A percentile compares a stretch with the other conserved stretches of the same genome.
Evolutionary conservation across 2,888 invertebrate genomes (phyloP).

Genomic region (Pycnomerus fuliginosus): DNA sequence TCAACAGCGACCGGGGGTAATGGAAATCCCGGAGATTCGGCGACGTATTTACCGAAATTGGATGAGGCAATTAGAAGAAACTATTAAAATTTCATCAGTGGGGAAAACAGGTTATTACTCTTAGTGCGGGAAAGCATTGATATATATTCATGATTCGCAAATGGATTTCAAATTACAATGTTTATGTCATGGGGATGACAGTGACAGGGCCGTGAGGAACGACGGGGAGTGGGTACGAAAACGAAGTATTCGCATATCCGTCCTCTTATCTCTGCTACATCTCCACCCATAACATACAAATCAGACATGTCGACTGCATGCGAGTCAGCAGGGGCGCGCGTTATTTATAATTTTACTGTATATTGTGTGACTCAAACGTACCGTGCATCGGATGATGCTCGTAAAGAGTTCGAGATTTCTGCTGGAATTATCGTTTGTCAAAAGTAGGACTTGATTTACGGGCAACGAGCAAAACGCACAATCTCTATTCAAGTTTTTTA

Average conservation of each 20-base stretch:
- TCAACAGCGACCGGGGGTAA: no score
- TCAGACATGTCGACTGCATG: slow-evolving; percentile 39
- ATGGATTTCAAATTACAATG: slow-evolving; percentile 25
- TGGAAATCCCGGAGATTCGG: no score
- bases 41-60: no score
- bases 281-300: slow-evolving; percentile 38
- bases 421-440: no score
- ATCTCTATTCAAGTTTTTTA: no score
- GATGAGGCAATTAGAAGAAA: no score
- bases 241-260: slow-evolving; percentile 26
- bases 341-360: slow-evolving; percentile 15
- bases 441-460: no score
- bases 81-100: no score
- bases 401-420: slow-evolving; percentile 27
- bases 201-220: slow-evolving; percentile 27
- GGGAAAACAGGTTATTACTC: no score
- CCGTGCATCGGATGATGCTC: slow-evolving; percentile 25
- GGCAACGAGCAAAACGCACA: no score
- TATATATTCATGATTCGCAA: slow-evolving; percentile 24
- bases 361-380: slow-evolving; percentile 25
- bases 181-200: slow-evolving; percentile 24
- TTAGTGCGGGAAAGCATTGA: no score
- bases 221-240: slow-evolving; percentile 20
- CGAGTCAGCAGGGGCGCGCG: slow-evolving; percentile 24
- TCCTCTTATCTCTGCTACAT: slow-evolving; percentile 34